A percentile compares a stretch with the other conserved stretches of the same genome.
phyloP scores from a whole-genome alignment of 2,113 vertebrate genomes.

The Phrynosoma blainvillii region DNA sequence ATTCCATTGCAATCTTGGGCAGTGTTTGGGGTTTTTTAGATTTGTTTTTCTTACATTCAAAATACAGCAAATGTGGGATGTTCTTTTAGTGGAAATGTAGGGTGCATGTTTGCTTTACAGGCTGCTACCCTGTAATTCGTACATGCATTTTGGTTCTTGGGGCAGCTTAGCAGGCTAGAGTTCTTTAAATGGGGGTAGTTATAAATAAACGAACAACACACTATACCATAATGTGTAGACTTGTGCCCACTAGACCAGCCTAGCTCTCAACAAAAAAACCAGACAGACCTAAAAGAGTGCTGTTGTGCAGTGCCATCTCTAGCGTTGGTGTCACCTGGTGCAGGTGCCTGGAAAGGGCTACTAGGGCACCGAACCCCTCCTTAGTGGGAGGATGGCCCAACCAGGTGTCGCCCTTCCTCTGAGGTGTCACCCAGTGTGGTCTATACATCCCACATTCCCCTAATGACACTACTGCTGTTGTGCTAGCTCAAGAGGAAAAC shows the following conservation, averaged over 20 bases:
- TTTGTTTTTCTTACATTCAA: background rate
- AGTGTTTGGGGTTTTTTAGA: background rate
- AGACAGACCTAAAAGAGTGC: background rate
- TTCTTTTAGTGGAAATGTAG: background rate
- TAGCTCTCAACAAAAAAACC: background rate
- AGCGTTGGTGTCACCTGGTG: no score
- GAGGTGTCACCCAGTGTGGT: no score
- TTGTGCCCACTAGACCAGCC: background rate
- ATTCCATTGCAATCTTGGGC: background rate
- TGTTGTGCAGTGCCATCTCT: background rate
- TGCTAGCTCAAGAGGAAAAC: background rate
- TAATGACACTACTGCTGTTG: background rate
- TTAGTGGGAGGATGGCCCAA: no score
- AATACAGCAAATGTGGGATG: background rate
- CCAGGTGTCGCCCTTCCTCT: no score
- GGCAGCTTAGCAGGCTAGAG: background rate
- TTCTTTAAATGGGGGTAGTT: background rate
- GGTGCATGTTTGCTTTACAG: background rate
- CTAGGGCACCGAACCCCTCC: no score
- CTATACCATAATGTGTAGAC: no score
- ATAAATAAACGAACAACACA: background rate
- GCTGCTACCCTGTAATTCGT: background rate
- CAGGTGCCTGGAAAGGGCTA: no score
- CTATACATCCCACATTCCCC: no score
- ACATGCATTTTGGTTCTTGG: background rate